Evolutionary conservation across 2,888 invertebrate genomes (phyloP).

Genomic region (Erpobdella octoculata): DNA sequence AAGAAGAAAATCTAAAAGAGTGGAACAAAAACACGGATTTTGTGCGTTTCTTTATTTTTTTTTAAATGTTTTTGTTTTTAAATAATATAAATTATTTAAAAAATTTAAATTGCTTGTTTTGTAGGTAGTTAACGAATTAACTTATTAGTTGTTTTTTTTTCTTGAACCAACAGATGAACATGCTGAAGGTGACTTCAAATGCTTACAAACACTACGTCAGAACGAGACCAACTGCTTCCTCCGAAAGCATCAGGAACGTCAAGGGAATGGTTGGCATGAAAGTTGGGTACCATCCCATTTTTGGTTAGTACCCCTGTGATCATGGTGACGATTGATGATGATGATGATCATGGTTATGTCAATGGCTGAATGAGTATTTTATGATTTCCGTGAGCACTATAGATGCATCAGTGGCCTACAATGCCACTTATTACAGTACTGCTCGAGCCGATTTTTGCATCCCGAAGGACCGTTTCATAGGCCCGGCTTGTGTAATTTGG

Average conservation of each 20-base stretch:
- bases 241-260: constrained; percentile 76
- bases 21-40: constrained; percentile 64
- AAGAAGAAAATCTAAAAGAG: constrained; percentile 66
- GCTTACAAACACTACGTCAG: constrained; percentile 82
- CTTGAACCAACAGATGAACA: constrained; percentile 56
- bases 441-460: too few relatives aligned
- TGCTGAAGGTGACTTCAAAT: constrained; percentile 70
- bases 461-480: too few relatives aligned
- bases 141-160: not conserved
- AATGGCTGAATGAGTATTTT: too few relatives aligned
- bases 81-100: not conserved
- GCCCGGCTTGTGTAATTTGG: too few relatives aligned
- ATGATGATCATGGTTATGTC: too few relatives aligned
- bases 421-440: too few relatives aligned
- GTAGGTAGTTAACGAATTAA: not conserved
- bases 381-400: too few relatives aligned
- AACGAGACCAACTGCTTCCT: constrained; percentile 78
- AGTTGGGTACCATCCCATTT: constrained; percentile 63
- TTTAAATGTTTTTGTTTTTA: not conserved
- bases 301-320: constrained; percentile 41
- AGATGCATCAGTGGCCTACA: too few relatives aligned
- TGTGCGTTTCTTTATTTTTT: constrained; percentile 22
- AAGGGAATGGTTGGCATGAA: constrained; percentile 57
- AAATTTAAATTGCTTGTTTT: constrained; percentile 3
- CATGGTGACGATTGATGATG: too few relatives aligned